These are phyloP conservation scores for Proctacanthus coquilletti DNA, from an alignment of 1,140 invertebrate genomes.

Conservation along the genomic window DNA sequence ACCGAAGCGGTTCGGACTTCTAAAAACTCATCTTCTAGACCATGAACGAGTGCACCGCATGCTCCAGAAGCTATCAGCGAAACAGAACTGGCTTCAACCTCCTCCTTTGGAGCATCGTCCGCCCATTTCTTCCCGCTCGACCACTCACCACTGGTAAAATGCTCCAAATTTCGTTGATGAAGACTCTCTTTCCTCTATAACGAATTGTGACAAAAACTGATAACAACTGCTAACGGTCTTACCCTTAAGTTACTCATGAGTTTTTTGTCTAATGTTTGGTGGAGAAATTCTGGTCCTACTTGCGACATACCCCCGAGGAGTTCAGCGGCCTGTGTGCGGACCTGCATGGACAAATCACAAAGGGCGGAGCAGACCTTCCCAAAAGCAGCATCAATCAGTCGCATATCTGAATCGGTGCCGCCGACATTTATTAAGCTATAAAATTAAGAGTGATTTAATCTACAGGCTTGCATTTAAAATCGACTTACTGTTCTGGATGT, in stretches of 20 bases:
- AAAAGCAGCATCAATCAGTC: slow-evolving; percentile 93
- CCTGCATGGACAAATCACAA: slow-evolving; percentile 79
- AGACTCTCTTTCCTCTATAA: slow-evolving; percentile 48
- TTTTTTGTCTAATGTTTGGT: slow-evolving; percentile 96
- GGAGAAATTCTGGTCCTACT: slow-evolving; percentile 78
- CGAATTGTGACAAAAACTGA: not conserved
- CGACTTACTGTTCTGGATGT: slow-evolving; percentile 66
- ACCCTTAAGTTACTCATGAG: slow-evolving; percentile 88
- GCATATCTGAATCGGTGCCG: slow-evolving; percentile 57
- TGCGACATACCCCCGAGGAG: slow-evolving; percentile 71
- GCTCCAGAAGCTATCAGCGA: slow-evolving; percentile 82
- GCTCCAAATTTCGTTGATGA: slow-evolving; percentile 66
- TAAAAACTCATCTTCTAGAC: slow-evolving; percentile 94
- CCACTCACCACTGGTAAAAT: slow-evolving; percentile 75
- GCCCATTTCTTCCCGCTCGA: slow-evolving; percentile 82
- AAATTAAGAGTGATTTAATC: slow-evolving; percentile 7
- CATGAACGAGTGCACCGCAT: slow-evolving; percentile 96
- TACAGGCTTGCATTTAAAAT: not conserved
- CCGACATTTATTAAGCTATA: slow-evolving; percentile 43
- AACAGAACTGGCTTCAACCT: slow-evolving; percentile 58
- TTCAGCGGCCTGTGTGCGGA: slow-evolving; percentile 63
- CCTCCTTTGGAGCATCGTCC: slow-evolving; percentile 70
- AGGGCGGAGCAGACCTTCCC: slow-evolving; percentile 85
- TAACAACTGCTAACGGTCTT: not conserved
- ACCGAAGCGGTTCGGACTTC: slow-evolving; percentile 91